These are phyloP conservation scores for Rhodophaea formosa DNA, from an alignment of 2,888 invertebrate species.

Conservation along the genomic window DNA sequence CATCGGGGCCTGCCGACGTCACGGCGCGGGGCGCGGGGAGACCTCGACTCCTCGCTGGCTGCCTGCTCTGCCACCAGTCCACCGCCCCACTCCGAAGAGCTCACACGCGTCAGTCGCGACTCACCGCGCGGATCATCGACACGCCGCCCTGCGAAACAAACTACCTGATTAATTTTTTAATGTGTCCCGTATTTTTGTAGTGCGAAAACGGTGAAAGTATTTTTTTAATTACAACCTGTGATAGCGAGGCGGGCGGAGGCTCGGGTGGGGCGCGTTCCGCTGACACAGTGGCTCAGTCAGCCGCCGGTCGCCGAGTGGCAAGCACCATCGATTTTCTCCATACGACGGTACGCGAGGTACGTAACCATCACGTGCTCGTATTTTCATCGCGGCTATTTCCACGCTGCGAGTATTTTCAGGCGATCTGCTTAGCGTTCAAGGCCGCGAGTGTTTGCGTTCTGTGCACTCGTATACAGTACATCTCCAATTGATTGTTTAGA, in stretches of 20 bases:
- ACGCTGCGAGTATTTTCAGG: constrained; percentile 73
- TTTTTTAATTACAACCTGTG: constrained; percentile 65
- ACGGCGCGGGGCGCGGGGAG: constrained; percentile 61
- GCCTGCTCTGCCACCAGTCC: constrained; percentile 62
- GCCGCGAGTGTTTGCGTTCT: constrained; percentile 73
- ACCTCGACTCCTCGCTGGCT: constrained; percentile 56
- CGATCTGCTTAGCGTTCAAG: constrained; percentile 76
- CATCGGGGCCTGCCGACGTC: constrained; percentile 70
- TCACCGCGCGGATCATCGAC: constrained; percentile 49
- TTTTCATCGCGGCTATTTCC: constrained; percentile 76
- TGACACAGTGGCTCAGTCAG: constrained; percentile 83
- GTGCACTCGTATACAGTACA: constrained; percentile 47
- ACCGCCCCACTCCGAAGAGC: constrained; percentile 63
- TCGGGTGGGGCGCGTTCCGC: constrained; percentile 76
- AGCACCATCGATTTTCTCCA: constrained; percentile 78
- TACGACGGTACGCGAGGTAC: constrained; percentile 73
- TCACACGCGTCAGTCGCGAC: constrained; percentile 59
- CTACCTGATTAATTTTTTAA: constrained; percentile 52
- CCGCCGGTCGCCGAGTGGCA: constrained; percentile 77
- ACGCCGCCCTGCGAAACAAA: constrained; percentile 40
- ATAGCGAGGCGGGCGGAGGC: constrained; percentile 66
- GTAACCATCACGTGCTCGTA: constrained; percentile 76
- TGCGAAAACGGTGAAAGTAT: constrained; percentile 60
- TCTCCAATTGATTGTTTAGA: constrained; percentile 54
- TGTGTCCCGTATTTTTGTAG: constrained; percentile 60